Evolutionary conservation across 2,113 vertebrate genomes (phyloP), one percentile per base, ranked within the genome.

Genomic region (Dolichotis patagonum): DNA sequence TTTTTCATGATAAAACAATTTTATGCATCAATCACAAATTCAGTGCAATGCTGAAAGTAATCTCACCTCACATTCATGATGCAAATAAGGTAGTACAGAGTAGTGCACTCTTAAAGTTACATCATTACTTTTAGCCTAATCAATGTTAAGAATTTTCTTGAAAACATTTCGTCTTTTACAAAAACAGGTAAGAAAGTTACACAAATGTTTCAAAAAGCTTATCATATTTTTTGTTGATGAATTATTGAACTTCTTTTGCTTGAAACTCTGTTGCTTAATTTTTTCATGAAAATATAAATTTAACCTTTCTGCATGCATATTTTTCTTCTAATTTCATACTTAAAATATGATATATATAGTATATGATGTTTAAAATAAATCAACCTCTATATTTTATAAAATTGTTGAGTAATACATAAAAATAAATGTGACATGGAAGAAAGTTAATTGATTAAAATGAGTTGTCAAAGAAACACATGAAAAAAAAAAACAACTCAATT

Each of bases 401-500:
- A 1, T 52, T 14, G 28, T 71, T 83, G 14, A 80, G 20, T 12
- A 35, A 63, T 83, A 62, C 1, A 46, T 41, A 78, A 71, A 65
- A 69, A 69, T 28, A 95, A 92, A 52, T 32, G 2, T 80, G 62
- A 80, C 12, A 62, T 35, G n/a, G n/a, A 75, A 8, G 10, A 88
- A 77, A 67, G 62, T 60, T 82, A 49, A 73, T 49, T 43, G 1
- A 56, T 54, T 1, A 85, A 85, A 52, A 67, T 4, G 3, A 85
- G 30, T 81, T 83, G 3, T 43, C 67, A 24, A 62, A 87, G 19
- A 86, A 75, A 83, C 12, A n/a, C n/a, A 52, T 43, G 10, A 54
- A 88, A 95, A 84, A 54, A 7, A 56, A 85, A 95, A 84, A 54
- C 11, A 56, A 85, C 67, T 75, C 6, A 88, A 32, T 94, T 38